Evolutionary conservation across 2,888 invertebrate genomes (phyloP).

Genomic region (Drosophila paracracens): DNA sequence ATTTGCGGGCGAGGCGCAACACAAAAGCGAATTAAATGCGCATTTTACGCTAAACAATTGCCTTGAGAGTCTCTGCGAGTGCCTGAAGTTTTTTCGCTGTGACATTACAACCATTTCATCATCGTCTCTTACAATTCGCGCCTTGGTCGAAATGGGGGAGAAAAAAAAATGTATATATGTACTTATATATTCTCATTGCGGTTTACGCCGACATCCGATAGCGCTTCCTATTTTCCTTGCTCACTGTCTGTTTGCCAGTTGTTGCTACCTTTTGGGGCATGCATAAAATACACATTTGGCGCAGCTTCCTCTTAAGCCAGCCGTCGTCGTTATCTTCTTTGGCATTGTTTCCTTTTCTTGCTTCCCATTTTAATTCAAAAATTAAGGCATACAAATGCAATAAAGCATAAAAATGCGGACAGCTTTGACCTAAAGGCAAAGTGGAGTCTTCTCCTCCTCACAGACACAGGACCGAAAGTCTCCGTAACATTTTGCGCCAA

Average conservation of each 20-base stretch:
- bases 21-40: conserved; percentile 73
- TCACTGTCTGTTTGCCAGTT: conserved; percentile 33
- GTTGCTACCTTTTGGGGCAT: conserved; percentile 73
- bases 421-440: neutral
- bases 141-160: conserved; percentile 45
- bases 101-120: conserved; percentile 39
- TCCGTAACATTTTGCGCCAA: conserved; percentile 32
- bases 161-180: conserved; percentile 1
- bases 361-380: conserved; percentile 54
- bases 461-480: conserved; percentile 1
- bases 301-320: conserved; percentile 33
- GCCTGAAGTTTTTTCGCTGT: conserved; percentile 21
- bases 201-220: conserved; percentile 39
- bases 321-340: conserved; percentile 23
- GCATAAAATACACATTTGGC: conserved; percentile 77
- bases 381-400: conserved; percentile 77
- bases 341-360: conserved; percentile 62
- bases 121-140: conserved; percentile 73
- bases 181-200: conserved; percentile 51
- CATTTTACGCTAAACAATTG: conserved; percentile 77
- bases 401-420: conserved; percentile 61
- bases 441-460: neutral
- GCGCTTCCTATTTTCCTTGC: conserved; percentile 14
- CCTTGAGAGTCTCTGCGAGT: conserved; percentile 33
- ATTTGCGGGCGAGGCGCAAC: conserved; percentile 58